Base-by-base conservation (phyloP, 1,140 invertebrate genomes). In the Polypedilum pembai region DNA sequence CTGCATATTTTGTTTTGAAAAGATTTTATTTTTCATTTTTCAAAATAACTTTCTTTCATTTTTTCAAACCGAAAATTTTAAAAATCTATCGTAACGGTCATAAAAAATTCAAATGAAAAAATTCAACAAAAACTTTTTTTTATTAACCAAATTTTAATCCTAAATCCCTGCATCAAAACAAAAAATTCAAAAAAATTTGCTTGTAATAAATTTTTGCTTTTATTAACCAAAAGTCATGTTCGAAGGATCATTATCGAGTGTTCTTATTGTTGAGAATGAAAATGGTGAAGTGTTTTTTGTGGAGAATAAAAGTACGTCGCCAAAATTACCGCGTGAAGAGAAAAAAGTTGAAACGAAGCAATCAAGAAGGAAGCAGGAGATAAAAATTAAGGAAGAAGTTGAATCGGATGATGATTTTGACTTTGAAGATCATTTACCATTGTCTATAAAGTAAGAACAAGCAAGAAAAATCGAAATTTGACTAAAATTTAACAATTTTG, bases 201-300 rank as follows among this genome's bases (percentile, higher is more conserved):
- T 33, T 33, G 1, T 33, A 33, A 5, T 5, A 33, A 33, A 33
- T 33, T 33, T 33, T 33, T 33, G 5, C 1, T 3, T 33, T 33
- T 33, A 33, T 33, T 33, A 33, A 33, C 5, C 5, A 33, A 33
- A 33, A 33, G 24, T 33, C 24, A 56, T 56, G 45, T 69, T 21
- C 8, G 65, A 21, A 69, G 65, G 65, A 7, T 18, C 65, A 8
- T 69, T 69, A 69, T 21, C 17, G 20, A 69, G 17, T 69, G 65
- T 69, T 18, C 17, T 69, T 18, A 69, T 69, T 69, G 65, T 69
- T n/a, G 65, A 18, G 17, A 69, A 69, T 18, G 65, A 69, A 18
- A 69, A 18, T 21, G 65, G 65, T 3, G 20, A 21, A 7, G 65
- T 69, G n/a, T 69, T 69, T 21, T 18, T 69, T 21, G 65, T 69